Base-by-base conservation (phyloP, 2,113 vertebrate genomes). In the Crotalus tigris region DNA sequence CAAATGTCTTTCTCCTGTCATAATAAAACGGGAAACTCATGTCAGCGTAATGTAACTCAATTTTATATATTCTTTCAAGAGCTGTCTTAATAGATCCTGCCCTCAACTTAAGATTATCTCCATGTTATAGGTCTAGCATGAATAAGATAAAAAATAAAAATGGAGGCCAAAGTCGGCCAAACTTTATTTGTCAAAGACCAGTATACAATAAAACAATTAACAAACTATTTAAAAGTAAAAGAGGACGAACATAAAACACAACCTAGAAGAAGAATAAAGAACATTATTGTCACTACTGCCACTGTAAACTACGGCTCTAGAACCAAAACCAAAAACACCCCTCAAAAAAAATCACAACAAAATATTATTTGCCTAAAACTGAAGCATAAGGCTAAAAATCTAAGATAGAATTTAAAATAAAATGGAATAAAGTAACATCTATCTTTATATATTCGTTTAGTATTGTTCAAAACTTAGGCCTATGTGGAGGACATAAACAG, bases 41-140 rank as follows among this genome's bases (percentile, higher is more conserved):
- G 13, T 93, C 69, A 90, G 39, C 88, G 85, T 85, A 90, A 90
- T 24, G 6, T 11, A 90, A 90, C 49, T 21, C 53, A 46, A 85
- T 85, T 26, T 89, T 55, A 29, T 44, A 19, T n/a, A 0, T 49
- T 92, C 87, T 92, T 95, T 55, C 88, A 17, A 88, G 91, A 44
- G n/a, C 91, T 86, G 44, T 64, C 91, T 91, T 57, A 92, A 94
- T 33, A 90, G 93, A 91, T 33, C 89, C 57, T 88, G 92, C 29
- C 29, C 75, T 91, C 33, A 90, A 39, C 90, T 91, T 69, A 69
- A 26, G 49, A 90, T 21, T 53, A 94, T 54, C 93, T 94, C 49
- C 21, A 93, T 8, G 58, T 88, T 89, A 69, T 64, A 91, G 21
- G 12, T 1, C 59, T 61, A 86, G 49, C 53, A 57, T 57, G 39